These are phyloP conservation scores for Hydropsyche tenuis DNA, from an alignment of 1,140 invertebrate genomes.

Conservation along the genomic window DNA sequence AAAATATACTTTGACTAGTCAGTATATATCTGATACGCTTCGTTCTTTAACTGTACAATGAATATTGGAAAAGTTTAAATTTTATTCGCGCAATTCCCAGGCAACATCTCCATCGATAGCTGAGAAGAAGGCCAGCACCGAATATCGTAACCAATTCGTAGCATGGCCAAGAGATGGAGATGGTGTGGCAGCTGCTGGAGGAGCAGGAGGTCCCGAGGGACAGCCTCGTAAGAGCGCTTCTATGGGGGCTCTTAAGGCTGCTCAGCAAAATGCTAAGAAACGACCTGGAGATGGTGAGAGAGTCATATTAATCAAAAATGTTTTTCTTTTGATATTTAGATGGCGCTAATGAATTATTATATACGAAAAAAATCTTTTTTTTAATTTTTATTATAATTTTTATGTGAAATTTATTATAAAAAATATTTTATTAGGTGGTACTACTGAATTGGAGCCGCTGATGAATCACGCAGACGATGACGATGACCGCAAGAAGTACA, in stretches of 20 bases:
- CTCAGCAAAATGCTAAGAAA: slow-evolving; percentile 63
- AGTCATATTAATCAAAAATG: not conserved
- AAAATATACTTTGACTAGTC: too few relatives aligned
- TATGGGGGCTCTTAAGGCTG: slow-evolving; percentile 82
- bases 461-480: slow-evolving; percentile 72
- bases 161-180: slow-evolving; percentile 80
- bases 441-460: slow-evolving; percentile 76
- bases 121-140: slow-evolving; percentile 66
- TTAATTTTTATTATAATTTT: too few relatives aligned
- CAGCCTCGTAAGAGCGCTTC: slow-evolving; percentile 82
- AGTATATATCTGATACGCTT: too few relatives aligned
- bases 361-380: too few relatives aligned
- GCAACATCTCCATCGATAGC: slow-evolving; percentile 43
- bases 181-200: slow-evolving; percentile 56
- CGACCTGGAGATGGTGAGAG: slow-evolving; percentile 68
- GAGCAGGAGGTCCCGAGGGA: slow-evolving; percentile 59
- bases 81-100: slow-evolving; percentile 21
- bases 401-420: too few relatives aligned
- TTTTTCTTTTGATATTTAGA: too few relatives aligned
- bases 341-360: too few relatives aligned
- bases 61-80: not conserved
- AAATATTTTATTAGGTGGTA: slow-evolving; percentile 50
- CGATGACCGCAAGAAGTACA: slow-evolving; percentile 65
- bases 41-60: too few relatives aligned
- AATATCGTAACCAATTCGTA: slow-evolving; percentile 86